Evolutionary conservation across 1,140 invertebrate genomes (phyloP), one percentile per base, ranked within the genome.

Genomic region (Brachionus asplanchnoidis): DNA sequence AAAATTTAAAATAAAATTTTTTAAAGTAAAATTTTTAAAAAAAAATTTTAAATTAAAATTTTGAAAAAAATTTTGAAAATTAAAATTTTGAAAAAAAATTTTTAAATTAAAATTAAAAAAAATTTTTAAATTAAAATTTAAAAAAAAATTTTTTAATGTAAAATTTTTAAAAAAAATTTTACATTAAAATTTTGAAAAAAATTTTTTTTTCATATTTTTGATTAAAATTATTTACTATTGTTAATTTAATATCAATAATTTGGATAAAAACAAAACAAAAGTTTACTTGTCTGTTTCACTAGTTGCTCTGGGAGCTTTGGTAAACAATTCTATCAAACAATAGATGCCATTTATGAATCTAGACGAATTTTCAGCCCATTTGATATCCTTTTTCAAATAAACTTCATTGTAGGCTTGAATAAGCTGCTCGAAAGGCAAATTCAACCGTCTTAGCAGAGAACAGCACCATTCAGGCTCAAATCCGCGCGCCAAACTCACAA

Each of bases 361-460:
- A 12, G 79, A 82, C 36, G 79, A 60, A 17, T 82, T 82, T n/a
- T 82, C 79, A n/a, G 53, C 53, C 79, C 79, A 82, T 82, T 82
- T 82, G 12, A 82, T 60, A 26, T 82, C 79, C 66, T 46, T 44
- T 65, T 23, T 60, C 17, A 65, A 6, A 40, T 65, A 82, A 9
- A 82, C 53, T 65, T 20, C n/a, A 68, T 82, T 11, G 26, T 82
- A 82, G 3, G 79, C 79, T 46, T 82, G 32, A 40, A 82, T 60
- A 1, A 82, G 26, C 14, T 82, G 79, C 0, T 68, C 65, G 65
- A 82, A 82, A 14, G 79, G 20, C 11, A 82, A 44, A 44, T 60
- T 82, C 9, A 82, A 17, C 3, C 60, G 56, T 36, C 79, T 36
- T 8, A 82, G 40, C 11, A 82, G 28, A 42, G 2, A 56, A 44